These are phyloP conservation scores for Lamellibrachia columna DNA, from an alignment of 2,888 invertebrate genomes.

Conservation along the genomic window DNA sequence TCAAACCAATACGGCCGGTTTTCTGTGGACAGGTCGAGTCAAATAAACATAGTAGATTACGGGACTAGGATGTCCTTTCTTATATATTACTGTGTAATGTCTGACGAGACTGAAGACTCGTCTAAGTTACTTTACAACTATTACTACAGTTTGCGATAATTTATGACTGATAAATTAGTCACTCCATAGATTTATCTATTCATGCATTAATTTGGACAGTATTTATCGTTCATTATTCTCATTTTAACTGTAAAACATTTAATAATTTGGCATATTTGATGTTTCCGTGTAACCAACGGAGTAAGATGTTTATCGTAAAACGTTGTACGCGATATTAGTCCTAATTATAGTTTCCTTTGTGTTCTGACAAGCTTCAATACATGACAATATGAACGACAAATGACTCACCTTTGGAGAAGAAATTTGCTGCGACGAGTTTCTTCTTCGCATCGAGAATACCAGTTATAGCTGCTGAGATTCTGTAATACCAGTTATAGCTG, in stretches of 20 bases:
- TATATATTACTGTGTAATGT: background rate
- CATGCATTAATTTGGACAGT: too few relatives aligned
- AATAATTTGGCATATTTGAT: background rate
- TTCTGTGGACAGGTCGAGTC: slow-evolving; percentile 17
- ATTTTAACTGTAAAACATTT: background rate
- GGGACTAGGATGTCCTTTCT: background rate
- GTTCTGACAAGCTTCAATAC: too few relatives aligned
- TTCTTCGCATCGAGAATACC: slow-evolving; percentile 16
- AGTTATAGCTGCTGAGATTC: slow-evolving; percentile 22
- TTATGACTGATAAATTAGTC: background rate
- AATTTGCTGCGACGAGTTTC: slow-evolving; percentile 13
- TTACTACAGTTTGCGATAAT: too few relatives aligned
- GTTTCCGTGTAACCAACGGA: too few relatives aligned
- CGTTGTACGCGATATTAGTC: too few relatives aligned
- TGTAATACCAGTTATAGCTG: background rate
- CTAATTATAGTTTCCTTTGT: too few relatives aligned
- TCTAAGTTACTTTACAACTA: too few relatives aligned
- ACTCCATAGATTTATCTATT: background rate
- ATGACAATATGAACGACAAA: too few relatives aligned
- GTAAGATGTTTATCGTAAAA: too few relatives aligned
- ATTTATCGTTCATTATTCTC: background rate
- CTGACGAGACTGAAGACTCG: background rate
- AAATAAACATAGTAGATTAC: background rate
- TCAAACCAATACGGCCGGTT: slow-evolving; percentile 29
- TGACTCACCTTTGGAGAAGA: slow-evolving; percentile 24